phyloP scores from a whole-genome alignment of 1,140 invertebrate genomes.

The Bombyx mori region DNA sequence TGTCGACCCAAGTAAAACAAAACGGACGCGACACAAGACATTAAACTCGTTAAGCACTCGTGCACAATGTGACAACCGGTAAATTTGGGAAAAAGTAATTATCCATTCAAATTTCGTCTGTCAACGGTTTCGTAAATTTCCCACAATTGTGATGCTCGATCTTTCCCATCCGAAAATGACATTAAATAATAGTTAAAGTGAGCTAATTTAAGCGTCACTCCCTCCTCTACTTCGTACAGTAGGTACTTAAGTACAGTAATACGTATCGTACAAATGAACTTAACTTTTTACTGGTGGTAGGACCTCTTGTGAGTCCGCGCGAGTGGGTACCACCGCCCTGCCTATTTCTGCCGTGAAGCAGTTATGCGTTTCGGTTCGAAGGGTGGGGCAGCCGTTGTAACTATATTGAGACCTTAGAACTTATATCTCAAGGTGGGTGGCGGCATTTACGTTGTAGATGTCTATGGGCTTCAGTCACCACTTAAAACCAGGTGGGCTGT shows the following conservation, averaged over 20 bases:
- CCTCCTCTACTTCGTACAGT: constrained; percentile 20
- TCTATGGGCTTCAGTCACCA: too few relatives aligned
- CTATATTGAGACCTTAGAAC: too few relatives aligned
- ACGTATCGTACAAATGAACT: constrained; percentile 24
- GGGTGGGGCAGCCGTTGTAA: too few relatives aligned
- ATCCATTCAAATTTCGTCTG: constrained; percentile 31
- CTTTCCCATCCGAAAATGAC: constrained; percentile 37
- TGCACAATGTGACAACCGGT: constrained; percentile 20
- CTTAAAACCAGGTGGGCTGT: too few relatives aligned
- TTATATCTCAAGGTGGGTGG: too few relatives aligned
- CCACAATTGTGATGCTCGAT: constrained; percentile 32
- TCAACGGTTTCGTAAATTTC: constrained; percentile 26
- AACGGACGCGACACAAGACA: neutral
- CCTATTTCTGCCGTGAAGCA: too few relatives aligned
- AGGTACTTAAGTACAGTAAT: constrained; percentile 19
- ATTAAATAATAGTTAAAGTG: constrained; percentile 47
- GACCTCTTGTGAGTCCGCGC: too few relatives aligned
- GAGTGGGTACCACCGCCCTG: too few relatives aligned
- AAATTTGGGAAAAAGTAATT: constrained; percentile 24
- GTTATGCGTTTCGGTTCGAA: too few relatives aligned
- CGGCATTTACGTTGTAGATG: too few relatives aligned
- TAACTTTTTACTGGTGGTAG: neutral
- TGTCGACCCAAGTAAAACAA: neutral
- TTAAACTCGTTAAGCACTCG: constrained; percentile 18
- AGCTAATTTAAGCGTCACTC: constrained; percentile 36